Evolutionary conservation across 2,113 vertebrate species (phyloP).

Genomic region (Hassar affinis): DNA sequence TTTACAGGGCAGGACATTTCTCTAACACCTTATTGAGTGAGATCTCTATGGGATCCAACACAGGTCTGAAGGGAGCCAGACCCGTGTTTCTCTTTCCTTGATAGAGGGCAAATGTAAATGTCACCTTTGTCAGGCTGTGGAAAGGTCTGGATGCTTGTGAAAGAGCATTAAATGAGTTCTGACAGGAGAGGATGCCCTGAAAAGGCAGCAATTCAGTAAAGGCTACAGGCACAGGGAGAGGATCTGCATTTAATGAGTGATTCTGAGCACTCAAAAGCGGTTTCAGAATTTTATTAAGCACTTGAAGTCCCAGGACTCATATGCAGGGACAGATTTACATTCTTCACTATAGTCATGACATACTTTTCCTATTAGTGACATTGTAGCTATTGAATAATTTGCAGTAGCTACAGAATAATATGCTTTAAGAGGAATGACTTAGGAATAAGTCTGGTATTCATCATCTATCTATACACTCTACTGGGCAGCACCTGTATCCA

Average conservation of each 20-base stretch:
- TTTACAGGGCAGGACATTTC: conserved; percentile 34
- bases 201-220: conserved; percentile 36
- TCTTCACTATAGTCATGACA: conserved; percentile 19
- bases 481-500: not conserved
- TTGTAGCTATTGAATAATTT: not conserved
- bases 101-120: conserved; percentile 77
- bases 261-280: conserved; percentile 13
- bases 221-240: conserved; percentile 29
- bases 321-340: conserved; percentile 22
- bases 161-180: conserved; percentile 62
- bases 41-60: conserved; percentile 41
- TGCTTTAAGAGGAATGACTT: not conserved
- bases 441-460: not conserved
- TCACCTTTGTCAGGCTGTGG: conserved; percentile 63
- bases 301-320: conserved; percentile 9
- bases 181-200: conserved; percentile 58
- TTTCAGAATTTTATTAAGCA: conserved; percentile 29
- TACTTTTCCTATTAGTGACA: conserved; percentile 20
- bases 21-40: conserved; percentile 36
- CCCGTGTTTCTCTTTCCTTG: conserved; percentile 63
- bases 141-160: conserved; percentile 61
- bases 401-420: conserved; percentile 1
- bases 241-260: conserved; percentile 36
- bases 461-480: not conserved
- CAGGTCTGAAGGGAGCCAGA: conserved; percentile 51